A percentile compares a stretch with the other conserved stretches of the same genome.
Conservation (phyloP, 2,113 vertebrate species). For the Platysternon megacephalum region DNA sequence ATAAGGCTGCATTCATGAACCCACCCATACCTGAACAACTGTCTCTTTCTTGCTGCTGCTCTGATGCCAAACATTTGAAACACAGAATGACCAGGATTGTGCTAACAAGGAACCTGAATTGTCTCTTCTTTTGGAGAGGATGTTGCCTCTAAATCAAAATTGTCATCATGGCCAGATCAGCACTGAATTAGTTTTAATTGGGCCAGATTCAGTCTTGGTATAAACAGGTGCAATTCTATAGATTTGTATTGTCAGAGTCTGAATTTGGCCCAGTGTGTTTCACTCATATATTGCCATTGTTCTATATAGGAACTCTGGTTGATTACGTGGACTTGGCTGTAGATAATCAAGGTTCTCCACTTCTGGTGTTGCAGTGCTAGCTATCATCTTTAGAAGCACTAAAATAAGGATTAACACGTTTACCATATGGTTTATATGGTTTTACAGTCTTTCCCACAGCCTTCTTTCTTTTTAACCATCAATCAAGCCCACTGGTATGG, state of each 20-base stretch:
- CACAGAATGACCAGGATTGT: slow-evolving; percentile 47
- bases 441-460: slow-evolving; percentile 1
- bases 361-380: slow-evolving; percentile 38
- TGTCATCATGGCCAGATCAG: fast-evolving
- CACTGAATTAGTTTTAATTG: not conserved
- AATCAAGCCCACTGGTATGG: not conserved
- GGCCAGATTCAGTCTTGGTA: not conserved
- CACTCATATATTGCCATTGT: not conserved
- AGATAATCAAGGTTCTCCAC: not conserved
- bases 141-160: not conserved
- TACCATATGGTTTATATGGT: slow-evolving; percentile 43
- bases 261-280: slow-evolving; percentile 1
- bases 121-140: not conserved
- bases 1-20: slow-evolving; percentile 58
- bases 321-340: not conserved
- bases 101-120: not conserved
- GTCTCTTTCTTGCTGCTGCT: slow-evolving; percentile 28
- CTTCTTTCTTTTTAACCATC: not conserved
- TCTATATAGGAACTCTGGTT: not conserved
- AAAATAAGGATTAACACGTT: slow-evolving; percentile 11
- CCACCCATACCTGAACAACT: not conserved
- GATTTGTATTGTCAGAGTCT: not conserved
- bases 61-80: slow-evolving; percentile 17
- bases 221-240: not conserved
- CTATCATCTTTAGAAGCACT: slow-evolving; percentile 33